phyloP scores from a whole-genome alignment of 2,888 invertebrate species.

The Mayetiola destructor region DNA sequence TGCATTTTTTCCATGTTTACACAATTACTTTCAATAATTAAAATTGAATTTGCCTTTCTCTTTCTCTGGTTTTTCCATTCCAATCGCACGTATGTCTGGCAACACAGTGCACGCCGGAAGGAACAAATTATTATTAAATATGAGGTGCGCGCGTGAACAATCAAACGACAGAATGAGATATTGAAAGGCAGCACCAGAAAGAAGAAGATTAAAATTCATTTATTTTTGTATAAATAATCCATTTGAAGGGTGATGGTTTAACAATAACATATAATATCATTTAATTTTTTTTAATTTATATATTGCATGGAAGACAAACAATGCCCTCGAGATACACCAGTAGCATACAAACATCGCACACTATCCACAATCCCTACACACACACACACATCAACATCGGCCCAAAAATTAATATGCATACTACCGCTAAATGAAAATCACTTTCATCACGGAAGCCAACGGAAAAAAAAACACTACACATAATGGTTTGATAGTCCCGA shows the following conservation, averaged over 20 bases:
- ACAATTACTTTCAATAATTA: slow-evolving; percentile 11
- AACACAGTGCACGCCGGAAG: not conserved
- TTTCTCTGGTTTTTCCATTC: not conserved
- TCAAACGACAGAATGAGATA: not conserved
- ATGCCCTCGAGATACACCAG: slow-evolving; percentile 4
- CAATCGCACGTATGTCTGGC: not conserved
- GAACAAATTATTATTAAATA: slow-evolving; percentile 8
- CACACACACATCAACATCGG: no score
- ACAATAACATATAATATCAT: no score
- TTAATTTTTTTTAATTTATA: no score
- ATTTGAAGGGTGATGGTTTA: not conserved
- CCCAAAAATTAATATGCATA: slow-evolving; percentile 7
- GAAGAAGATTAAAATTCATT: slow-evolving; percentile 4
- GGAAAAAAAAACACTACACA: no score
- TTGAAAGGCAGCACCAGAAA: not conserved
- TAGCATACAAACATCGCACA: no score
- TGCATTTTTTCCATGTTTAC: no score
- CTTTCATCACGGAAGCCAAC: slow-evolving; percentile 11
- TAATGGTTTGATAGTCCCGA: no score
- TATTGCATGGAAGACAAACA: not conserved
- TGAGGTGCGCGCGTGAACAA: not conserved
- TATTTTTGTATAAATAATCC: slow-evolving; percentile 3
- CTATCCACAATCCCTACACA: no score
- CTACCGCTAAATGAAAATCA: slow-evolving; percentile 8
- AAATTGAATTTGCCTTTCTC: not conserved